Evolutionary conservation across 2,113 vertebrate species (phyloP), one percentile per base, ranked within the genome.

Genomic region (Nothobranchius kuhntae): DNA sequence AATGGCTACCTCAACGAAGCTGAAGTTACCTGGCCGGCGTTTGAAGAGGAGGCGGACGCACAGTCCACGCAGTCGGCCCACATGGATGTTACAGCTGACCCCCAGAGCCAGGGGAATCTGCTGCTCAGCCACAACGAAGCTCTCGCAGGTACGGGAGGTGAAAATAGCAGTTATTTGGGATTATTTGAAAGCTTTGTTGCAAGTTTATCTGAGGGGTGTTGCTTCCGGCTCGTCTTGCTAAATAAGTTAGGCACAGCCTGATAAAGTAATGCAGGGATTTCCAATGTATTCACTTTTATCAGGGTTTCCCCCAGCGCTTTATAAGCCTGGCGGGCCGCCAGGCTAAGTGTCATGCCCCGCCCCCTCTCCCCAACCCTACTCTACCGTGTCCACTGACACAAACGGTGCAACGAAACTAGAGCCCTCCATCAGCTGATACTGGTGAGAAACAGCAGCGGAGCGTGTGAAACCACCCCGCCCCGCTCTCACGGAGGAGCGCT

Each of bases 51-150:
- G 46, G 92, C 86, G 1, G 96, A 98, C 53, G 90, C 91, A 47
- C 91, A 79, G 77, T 92, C 93, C 6, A 86, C 93, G 14, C 88
- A 94, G 80, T 86, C 91, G 1, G 78, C 89, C 59, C 89, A 91
- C 71, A 86, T 92, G 46, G 96, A 95, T 2, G 80, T 86, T 12
- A 91, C 92, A 1, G 38, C 74, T 3, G 96, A 97, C 52, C 85
- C 94, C 0, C 91, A 93, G 36, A 89, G 91, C 71, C 91, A 91
- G 0, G 91, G 90, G 0, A 96, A 91, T 60, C 95, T 97, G 89
- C 91, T 98, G 55, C 92, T 98, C 71, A 95, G 93, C 89, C 94
- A 95, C 68, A 91, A 92, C 1, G 95, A 96, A 71, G 92, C 93
- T 73, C 83, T 99, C 7, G 89, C 90, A 89, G 97, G 96, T 98